A percentile compares a stretch with the other conserved stretches of the same genome.
These are phyloP conservation scores for Laterallus jamaicensis DNA, from an alignment of 2,113 vertebrate genomes.

Conservation along the genomic window DNA sequence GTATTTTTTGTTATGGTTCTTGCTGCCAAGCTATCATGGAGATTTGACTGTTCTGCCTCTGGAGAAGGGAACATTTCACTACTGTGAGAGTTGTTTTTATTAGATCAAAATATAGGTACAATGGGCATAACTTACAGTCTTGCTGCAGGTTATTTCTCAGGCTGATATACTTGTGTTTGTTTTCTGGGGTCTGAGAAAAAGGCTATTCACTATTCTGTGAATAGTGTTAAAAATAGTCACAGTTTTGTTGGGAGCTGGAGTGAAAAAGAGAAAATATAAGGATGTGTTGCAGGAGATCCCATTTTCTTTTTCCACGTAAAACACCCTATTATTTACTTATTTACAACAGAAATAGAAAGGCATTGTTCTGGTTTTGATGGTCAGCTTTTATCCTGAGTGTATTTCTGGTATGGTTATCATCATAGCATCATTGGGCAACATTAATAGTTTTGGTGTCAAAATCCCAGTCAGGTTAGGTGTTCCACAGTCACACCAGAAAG, in stretches of 20 bases:
- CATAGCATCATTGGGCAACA: not conserved
- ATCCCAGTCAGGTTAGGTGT: not conserved
- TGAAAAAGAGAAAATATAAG: not conserved
- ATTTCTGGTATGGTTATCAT: not conserved
- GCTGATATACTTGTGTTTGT: not conserved
- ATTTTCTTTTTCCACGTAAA: not conserved
- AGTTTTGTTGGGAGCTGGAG: not conserved
- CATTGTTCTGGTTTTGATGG: not conserved
- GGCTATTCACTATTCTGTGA: not conserved
- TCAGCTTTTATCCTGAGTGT: not conserved
- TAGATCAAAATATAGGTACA: slow-evolving; percentile 51
- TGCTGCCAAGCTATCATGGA: slow-evolving; percentile 48
- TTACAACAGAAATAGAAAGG: not conserved
- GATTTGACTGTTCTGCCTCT: slow-evolving; percentile 51
- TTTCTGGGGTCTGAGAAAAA: not conserved
- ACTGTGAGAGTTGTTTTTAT: slow-evolving; percentile 35
- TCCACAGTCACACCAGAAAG: not conserved
- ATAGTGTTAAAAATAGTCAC: not conserved
- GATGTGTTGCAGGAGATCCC: not conserved
- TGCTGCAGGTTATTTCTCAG: slow-evolving; percentile 15
- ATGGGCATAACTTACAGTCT: not conserved
- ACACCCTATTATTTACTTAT: not conserved
- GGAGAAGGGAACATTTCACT: slow-evolving; percentile 41
- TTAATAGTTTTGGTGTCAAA: not conserved
- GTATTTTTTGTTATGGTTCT: slow-evolving; percentile 61